A percentile compares a stretch with the other conserved stretches of the same genome.
These are phyloP conservation scores for Lithobius niger DNA, from an alignment of 1,140 invertebrate species.

Conservation along the genomic window DNA sequence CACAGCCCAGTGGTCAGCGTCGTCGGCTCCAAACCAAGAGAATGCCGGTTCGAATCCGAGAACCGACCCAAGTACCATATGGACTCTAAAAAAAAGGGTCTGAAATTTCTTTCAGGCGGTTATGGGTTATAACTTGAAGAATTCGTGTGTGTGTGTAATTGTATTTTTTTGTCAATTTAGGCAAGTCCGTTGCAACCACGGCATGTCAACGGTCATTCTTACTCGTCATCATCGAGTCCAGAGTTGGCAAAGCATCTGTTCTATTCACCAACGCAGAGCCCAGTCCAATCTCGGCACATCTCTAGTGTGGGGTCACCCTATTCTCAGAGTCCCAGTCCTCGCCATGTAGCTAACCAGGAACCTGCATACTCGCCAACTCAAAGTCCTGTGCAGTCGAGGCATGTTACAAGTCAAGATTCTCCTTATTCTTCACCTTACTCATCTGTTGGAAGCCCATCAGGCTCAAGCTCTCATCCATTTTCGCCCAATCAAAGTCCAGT, in stretches of 20 bases:
- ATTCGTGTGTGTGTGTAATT: too few species aligned
- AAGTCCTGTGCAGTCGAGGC: constrained; percentile 56
- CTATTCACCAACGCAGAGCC: constrained; percentile 64
- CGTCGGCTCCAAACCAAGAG: too few species aligned
- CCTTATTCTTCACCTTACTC: constrained; percentile 12
- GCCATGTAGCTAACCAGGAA: constrained; percentile 3
- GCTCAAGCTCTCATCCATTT: constrained; percentile 15
- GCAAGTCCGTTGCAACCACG: constrained; percentile 36
- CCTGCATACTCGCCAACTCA: constrained; percentile 52
- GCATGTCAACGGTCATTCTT: constrained; percentile 12
- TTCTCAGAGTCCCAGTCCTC: constrained; percentile 11
- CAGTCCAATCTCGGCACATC: constrained; percentile 59
- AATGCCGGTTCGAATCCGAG: too few species aligned
- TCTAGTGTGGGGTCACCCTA: constrained; percentile 2
- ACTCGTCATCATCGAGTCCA: constrained; percentile 15
- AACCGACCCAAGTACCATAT: too few species aligned
- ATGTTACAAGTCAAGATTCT: constrained; percentile 14
- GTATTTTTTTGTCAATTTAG: background rate
- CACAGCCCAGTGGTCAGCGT: too few species aligned
- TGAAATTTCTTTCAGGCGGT: too few species aligned
- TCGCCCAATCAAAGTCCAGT: constrained; percentile 19
- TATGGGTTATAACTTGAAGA: too few species aligned
- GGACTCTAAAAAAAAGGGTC: too few species aligned
- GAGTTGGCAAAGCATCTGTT: constrained; percentile 16
- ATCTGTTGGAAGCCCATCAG: constrained; percentile 16